These are phyloP conservation scores for Lampris incognitus DNA, from an alignment of 2,113 vertebrate genomes.

Conservation along the genomic window DNA sequence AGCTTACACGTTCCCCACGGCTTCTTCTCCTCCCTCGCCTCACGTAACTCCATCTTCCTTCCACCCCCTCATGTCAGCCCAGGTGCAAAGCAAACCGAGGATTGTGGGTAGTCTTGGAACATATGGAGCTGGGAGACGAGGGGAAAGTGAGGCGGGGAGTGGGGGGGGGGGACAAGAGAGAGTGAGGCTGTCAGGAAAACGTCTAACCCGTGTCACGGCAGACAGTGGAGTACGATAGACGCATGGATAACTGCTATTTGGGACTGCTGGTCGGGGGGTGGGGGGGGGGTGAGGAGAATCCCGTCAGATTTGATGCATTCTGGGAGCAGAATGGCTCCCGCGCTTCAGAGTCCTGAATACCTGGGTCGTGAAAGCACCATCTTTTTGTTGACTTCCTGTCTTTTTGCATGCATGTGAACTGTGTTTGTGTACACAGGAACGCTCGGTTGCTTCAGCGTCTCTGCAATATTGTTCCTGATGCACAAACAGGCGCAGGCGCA, in stretches of 20 bases:
- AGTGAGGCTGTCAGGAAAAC: conserved; percentile 74
- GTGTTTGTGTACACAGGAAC: conserved; percentile 45
- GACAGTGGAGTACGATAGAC: conserved; percentile 72
- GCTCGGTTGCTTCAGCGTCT: conserved; percentile 49
- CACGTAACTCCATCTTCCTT: conserved; percentile 67
- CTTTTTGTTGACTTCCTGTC: conserved; percentile 28
- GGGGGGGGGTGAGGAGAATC: conserved; percentile 26
- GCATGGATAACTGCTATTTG: conserved; percentile 75
- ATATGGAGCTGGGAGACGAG: conserved; percentile 71
- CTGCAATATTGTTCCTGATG: conserved; percentile 39
- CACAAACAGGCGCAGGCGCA: not conserved
- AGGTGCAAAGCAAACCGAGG: conserved; percentile 74
- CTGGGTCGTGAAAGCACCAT: conserved; percentile 14
- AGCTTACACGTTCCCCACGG: conserved; percentile 57
- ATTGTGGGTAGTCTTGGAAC: conserved; percentile 75
- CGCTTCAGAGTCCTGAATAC: conserved; percentile 45
- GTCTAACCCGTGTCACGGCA: conserved; percentile 77
- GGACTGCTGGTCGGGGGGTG: conserved; percentile 49
- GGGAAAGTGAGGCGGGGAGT: conserved; percentile 52
- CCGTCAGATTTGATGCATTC: conserved; percentile 62
- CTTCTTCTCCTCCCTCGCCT: conserved; percentile 57
- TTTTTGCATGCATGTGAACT: conserved; percentile 24
- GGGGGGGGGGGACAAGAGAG: conserved; percentile 32
- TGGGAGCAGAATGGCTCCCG: conserved; percentile 45
- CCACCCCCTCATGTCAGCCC: conserved; percentile 77